Conservation (phyloP, 2,797 vertebrate genomes). For the Myotis pilosus region DNA sequence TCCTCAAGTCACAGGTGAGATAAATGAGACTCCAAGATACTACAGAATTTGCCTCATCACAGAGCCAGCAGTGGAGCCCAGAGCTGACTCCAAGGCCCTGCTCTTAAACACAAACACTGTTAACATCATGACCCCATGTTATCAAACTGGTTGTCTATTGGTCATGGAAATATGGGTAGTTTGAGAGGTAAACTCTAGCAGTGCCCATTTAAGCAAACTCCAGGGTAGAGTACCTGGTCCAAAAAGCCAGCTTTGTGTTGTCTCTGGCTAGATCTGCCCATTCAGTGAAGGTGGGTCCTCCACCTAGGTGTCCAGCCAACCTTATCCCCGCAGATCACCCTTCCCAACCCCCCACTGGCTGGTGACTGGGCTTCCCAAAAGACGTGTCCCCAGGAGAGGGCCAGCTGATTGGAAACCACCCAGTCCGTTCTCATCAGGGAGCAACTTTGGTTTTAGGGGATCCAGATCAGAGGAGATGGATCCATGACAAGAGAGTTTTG, state of each 20-base stretch:
- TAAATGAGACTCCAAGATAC: background rate
- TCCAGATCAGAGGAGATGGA: background rate
- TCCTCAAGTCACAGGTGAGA: background rate
- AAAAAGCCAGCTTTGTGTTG: background rate
- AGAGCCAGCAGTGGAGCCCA: background rate
- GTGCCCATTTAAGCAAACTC: background rate
- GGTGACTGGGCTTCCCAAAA: background rate
- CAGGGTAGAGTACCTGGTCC: background rate
- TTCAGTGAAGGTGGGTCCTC: background rate
- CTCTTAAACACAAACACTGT: background rate
- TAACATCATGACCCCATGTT: no score
- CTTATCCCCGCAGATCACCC: background rate
- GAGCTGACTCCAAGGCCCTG: background rate
- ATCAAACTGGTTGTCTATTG: background rate
- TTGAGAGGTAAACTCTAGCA: background rate
- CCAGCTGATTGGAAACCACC: background rate
- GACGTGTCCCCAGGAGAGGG: background rate
- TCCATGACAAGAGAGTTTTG: background rate
- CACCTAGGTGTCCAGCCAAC: background rate
- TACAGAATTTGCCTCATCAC: background rate
- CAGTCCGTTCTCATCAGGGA: background rate
- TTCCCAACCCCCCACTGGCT: background rate
- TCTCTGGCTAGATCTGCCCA: background rate
- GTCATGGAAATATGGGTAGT: background rate
- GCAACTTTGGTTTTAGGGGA: background rate